Evolutionary conservation across 2,888 invertebrate genomes (phyloP), one percentile per base, ranked within the genome.

Genomic region (Pegoplata infirma): DNA sequence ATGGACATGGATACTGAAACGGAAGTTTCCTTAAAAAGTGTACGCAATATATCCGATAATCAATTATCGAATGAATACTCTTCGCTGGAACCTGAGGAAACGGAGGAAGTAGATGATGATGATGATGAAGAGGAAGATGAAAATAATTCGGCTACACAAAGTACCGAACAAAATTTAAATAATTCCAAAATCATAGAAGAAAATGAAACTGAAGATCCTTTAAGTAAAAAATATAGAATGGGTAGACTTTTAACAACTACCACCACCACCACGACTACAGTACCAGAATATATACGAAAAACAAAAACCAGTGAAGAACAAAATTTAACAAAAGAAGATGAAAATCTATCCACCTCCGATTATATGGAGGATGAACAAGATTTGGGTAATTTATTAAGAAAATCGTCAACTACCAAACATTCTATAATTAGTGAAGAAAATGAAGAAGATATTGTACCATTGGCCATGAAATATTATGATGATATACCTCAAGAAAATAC

Each of bases 261-360:
- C 68, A 59, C 79, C 55, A n/a, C n/a, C n/a, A n/a, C n/a, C n/a
- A 53, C 80, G 55, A 86, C 86, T 44, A 85, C 86, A 53, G 82
- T 88, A 49, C 88, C 88, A 1, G 85, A 88, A 17, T 88, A 88
- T 83, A 81, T 88, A 76, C 84, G 86, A n/a, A 82, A 85, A 68
- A 79, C 84, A 8, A 85, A 85, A 46, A 80, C 85, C 46, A 17
- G 56, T 56, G 61, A 73, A 1, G 67, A 76, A 14, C 51, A 21
- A n/a, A 68, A 55, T 23, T 68, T 58, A 7, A 40, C 64, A 5
- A 75, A 77, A 7, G 75, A 71, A 58, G 68, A 80, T 17, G 47
- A 69, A 5, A 77, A 81, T 67, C 10, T 64, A 7, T 81, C 80
- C 1, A 21, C 36, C 2, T 76, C 79, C 2, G 86, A 86, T 32